phyloP scores from a whole-genome alignment of 2,888 invertebrate genomes.

The Atethmia centrago region DNA sequence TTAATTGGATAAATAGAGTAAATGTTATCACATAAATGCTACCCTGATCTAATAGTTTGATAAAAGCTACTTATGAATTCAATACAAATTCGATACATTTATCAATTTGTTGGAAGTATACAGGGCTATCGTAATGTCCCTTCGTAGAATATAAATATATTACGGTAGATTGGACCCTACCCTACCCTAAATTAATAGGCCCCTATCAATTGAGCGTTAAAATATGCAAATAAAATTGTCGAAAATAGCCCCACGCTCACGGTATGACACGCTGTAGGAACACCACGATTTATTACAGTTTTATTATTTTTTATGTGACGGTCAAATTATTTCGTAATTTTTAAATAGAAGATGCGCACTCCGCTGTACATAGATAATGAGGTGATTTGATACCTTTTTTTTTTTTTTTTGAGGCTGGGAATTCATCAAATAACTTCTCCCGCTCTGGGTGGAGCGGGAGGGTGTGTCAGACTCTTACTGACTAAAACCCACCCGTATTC shows the following conservation, averaged over 20 bases:
- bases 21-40: conserved; percentile 23
- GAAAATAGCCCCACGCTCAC: conserved; percentile 80
- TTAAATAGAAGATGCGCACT: background rate
- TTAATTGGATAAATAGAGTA: conserved; percentile 15
- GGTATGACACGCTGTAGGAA: conserved; percentile 72
- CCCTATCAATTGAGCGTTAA: conserved; percentile 89
- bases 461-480: no score
- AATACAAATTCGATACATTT: conserved; percentile 12
- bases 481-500: no score
- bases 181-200: conserved; percentile 83
- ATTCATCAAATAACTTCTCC: no score
- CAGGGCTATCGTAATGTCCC: conserved; percentile 35
- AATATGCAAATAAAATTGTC: conserved; percentile 88
- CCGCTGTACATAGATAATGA: background rate
- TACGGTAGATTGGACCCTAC: conserved; percentile 67
- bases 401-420: no score
- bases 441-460: no score
- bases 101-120: conserved; percentile 45
- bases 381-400: background rate
- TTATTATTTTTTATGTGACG: conserved; percentile 11
- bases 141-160: conserved; percentile 59
- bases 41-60: background rate
- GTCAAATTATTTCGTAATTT: background rate
- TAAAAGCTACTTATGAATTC: conserved; percentile 11
- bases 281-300: conserved; percentile 57